These are phyloP conservation scores for Phalanger gymnotis DNA, from an alignment of 2,797 vertebrate genomes.

Conservation along the genomic window DNA sequence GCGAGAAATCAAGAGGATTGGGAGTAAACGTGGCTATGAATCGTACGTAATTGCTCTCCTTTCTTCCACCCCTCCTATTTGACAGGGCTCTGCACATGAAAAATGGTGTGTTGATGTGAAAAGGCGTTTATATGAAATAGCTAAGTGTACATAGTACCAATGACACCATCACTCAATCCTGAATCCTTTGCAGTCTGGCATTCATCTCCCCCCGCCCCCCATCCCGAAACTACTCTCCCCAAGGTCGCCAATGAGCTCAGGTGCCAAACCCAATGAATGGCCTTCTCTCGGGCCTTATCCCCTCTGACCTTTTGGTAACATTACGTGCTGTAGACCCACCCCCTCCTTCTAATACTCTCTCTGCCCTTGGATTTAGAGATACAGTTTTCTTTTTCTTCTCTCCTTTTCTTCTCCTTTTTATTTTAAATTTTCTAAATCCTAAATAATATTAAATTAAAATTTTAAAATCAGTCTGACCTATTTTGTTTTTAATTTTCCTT, in stretches of 20 bases:
- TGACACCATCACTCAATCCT: neutral
- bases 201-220: neutral
- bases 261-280: neutral
- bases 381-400: neutral
- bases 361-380: neutral
- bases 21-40: neutral
- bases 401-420: neutral
- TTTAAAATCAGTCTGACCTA: neutral
- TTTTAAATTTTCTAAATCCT: neutral
- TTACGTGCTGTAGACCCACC: neutral
- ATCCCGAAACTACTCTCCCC: neutral
- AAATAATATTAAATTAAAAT: neutral
- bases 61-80: neutral
- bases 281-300: neutral
- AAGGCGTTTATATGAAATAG: neutral
- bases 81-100: neutral
- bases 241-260: neutral
- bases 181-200: neutral
- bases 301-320: neutral
- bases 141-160: neutral
- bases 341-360: neutral
- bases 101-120: slow-evolving; percentile 5
- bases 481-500: neutral
- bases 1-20: neutral
- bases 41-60: neutral